Conservation (phyloP, 1,140 invertebrate species). For the Whitmania pigra region DNA sequence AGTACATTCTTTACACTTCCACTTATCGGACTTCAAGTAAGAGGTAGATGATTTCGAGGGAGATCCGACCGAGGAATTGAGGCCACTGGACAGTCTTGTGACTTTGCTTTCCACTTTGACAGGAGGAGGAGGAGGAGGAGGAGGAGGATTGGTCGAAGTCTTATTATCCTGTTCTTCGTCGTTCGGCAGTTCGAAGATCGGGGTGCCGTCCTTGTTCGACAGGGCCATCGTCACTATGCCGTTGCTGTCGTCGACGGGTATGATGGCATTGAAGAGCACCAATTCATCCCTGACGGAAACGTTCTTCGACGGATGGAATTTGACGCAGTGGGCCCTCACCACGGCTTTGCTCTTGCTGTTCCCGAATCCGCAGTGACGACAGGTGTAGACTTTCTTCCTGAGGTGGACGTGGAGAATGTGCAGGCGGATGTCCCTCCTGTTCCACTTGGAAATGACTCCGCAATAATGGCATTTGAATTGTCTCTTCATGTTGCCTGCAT, state of each 20-base stretch:
- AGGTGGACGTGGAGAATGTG: conserved; percentile 23
- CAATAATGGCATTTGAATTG: conserved; percentile 22
- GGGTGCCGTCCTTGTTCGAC: conserved; percentile 1
- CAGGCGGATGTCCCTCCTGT: conserved; percentile 10
- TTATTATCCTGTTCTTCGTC: not conserved
- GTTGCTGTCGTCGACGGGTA: conserved; percentile 11
- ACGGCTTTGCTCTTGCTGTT: conserved; percentile 21
- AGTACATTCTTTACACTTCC: conserved; percentile 16
- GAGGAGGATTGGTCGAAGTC: not conserved
- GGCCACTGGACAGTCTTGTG: not conserved
- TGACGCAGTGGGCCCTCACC: conserved; percentile 12
- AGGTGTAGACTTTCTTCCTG: conserved; percentile 16
- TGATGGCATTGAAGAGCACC: conserved; percentile 14
- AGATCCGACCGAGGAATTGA: no score
- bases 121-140: no score
- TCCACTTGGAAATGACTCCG: conserved; percentile 16
- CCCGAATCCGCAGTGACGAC: conserved; percentile 20
- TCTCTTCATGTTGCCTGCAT: not conserved
- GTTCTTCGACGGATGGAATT: conserved; percentile 15
- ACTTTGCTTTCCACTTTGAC: conserved; percentile 11
- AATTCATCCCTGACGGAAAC: conserved; percentile 17
- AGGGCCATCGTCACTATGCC: conserved; percentile 18
- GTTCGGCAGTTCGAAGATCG: conserved; percentile 4
- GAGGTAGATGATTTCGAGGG: not conserved
- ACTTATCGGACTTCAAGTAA: not conserved